Base-by-base conservation (phyloP, 2,797 vertebrate genomes). In the Anguilla anguilla region DNA sequence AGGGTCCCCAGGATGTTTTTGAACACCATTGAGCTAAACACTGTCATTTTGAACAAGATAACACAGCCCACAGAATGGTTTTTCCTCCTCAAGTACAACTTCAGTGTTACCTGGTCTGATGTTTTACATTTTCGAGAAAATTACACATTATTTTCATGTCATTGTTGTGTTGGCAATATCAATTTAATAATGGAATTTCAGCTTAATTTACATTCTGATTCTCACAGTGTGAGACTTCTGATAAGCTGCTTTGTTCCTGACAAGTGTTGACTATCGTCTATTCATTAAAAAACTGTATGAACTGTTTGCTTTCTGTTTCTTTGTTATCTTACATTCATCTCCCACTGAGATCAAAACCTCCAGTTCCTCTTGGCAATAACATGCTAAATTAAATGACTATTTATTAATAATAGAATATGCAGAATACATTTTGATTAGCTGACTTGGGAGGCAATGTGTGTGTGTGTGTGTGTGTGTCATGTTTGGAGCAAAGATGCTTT, bases 301-400 rank as follows among this genome's bases (percentile, higher is more conserved):
- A 28, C 31, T 13, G 9, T 74, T 13, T 74, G 31, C 19, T 64
- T 22, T 81, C 49, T 1, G 6, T 49, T 5, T 49, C 17, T 49
- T 74, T 1, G 6, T 53, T 91, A 88, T 90, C 83, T 91, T 92
- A 46, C 59, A 89, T 79, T 85, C 28, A 28, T 28, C 85, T 90
- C 88, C 91, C 85, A 3, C 87, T n/a, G 85, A 81, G 82, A 85
- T 51, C 28, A 0, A 61, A 72, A 83, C 67, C 61, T 15, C 81
- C 31, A 83, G 15, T 31, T 31, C 83, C 79, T 85, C 82, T 87
- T 22, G 53, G 79, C 90, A 84, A 86, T 85, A 15, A 88, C 82
- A 88, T 90, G 89, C 85, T 15, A 85, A 49, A 86, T 77, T 92
- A 91, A 88, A 92, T 93, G 90, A 90, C 89, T 46, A 25, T 72